Evolutionary conservation across 2,797 vertebrate genomes (phyloP).

Genomic region (Poecilia gillii): DNA sequence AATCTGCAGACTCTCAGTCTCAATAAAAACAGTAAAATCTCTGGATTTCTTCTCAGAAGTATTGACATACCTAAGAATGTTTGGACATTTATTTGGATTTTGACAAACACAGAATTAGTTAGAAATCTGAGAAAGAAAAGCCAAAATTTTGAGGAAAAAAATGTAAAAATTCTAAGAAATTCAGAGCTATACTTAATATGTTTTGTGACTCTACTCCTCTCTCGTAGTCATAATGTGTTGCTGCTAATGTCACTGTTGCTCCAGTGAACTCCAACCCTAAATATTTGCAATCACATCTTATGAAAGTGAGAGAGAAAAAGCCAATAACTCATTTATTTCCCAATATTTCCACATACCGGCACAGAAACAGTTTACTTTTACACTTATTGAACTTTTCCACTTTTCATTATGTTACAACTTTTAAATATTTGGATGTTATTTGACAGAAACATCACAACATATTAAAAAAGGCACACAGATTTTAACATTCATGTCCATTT

Average conservation of each 20-base stretch:
- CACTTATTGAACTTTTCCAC: background rate
- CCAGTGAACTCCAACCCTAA: conserved; percentile 34
- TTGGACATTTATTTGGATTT: too few relatives aligned
- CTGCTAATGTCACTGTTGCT: conserved; percentile 32
- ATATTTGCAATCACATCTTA: conserved; percentile 31
- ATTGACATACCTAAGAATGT: too few relatives aligned
- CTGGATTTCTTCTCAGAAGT: background rate
- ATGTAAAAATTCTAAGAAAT: background rate
- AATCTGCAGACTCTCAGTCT: conserved; percentile 13
- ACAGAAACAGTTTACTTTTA: background rate
- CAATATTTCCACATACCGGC: background rate
- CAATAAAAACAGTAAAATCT: conserved; percentile 20
- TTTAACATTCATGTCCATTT: too few relatives aligned
- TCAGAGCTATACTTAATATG: too few relatives aligned
- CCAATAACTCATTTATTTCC: background rate
- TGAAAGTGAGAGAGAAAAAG: conserved; percentile 49
- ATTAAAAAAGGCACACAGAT: background rate
- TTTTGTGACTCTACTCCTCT: too few relatives aligned
- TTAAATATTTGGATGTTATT: background rate
- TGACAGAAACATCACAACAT: background rate
- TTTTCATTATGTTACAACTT: background rate
- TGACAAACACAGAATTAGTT: too few relatives aligned
- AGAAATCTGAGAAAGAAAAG: background rate
- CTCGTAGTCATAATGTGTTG: background rate
- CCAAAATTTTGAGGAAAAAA: background rate